Conservation (phyloP, 2,888 invertebrate genomes). For the Apotomis turbidana region DNA sequence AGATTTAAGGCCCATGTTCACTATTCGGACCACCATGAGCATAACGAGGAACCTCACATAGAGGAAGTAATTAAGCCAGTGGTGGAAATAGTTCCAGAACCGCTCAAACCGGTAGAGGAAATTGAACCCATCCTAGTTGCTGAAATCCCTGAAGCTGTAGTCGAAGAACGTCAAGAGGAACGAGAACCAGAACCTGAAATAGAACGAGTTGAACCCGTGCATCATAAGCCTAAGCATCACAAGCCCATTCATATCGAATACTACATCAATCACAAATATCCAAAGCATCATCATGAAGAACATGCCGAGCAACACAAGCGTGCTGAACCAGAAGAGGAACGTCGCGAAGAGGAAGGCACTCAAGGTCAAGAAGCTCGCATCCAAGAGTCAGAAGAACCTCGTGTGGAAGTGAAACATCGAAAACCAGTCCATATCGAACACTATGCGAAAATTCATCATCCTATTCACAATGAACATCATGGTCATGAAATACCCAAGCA, state of each 20-base stretch:
- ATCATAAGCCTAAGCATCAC: conserved; percentile 14
- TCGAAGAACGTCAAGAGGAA: conserved; percentile 37
- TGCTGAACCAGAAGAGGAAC: neutral
- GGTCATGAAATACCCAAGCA: conserved; percentile 13
- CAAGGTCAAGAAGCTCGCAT: conserved; percentile 14
- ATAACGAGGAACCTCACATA: conserved; percentile 31
- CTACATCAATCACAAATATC: conserved; percentile 24
- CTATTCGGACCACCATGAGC: conserved; percentile 45
- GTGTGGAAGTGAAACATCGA: conserved; percentile 1
- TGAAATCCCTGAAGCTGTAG: neutral
- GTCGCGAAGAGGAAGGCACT: conserved; percentile 7
- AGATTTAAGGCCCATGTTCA: conserved; percentile 51
- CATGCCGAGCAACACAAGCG: conserved; percentile 1
- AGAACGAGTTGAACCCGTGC: conserved; percentile 36
- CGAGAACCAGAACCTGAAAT: conserved; percentile 28
- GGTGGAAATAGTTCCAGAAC: conserved; percentile 4
- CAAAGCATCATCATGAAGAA: conserved; percentile 27
- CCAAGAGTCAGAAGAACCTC: conserved; percentile 9
- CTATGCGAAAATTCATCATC: conserved; percentile 19
- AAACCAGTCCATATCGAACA: conserved; percentile 33
- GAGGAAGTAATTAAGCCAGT: conserved; percentile 5
- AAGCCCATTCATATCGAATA: conserved; percentile 32
- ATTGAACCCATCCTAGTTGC: conserved; percentile 7
- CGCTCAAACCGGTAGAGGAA: conserved; percentile 1
- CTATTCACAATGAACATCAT: conserved; percentile 27